Conservation (phyloP, 2,888 invertebrate species). For the Agriopis marginaria region DNA sequence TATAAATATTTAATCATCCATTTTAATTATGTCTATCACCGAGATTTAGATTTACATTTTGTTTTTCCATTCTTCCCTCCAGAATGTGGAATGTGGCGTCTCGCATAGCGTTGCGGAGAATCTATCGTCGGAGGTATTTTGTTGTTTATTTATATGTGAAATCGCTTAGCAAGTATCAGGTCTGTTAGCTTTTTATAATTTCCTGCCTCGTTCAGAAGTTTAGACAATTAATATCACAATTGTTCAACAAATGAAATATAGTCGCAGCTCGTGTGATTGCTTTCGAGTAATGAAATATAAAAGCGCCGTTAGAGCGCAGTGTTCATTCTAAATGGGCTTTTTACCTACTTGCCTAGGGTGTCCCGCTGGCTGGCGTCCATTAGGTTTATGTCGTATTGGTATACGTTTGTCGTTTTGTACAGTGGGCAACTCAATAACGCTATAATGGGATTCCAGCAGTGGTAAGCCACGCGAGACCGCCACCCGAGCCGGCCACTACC, state of each 20-base stretch:
- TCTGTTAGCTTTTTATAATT: conserved; percentile 31
- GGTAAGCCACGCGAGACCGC: conserved; percentile 75
- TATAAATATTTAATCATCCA: conserved; percentile 40
- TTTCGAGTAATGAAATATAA: conserved; percentile 29
- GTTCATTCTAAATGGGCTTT: conserved; percentile 53
- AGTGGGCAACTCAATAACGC: conserved; percentile 77
- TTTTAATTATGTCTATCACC: conserved; percentile 29
- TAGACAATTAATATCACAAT: background rate
- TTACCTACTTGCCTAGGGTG: conserved; percentile 49
- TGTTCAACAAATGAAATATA: background rate
- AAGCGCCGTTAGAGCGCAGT: conserved; percentile 37
- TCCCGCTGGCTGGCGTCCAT: conserved; percentile 48
- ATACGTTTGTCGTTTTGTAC: conserved; percentile 65
- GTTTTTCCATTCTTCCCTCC: conserved; percentile 22
- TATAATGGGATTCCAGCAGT: conserved; percentile 80
- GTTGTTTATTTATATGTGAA: conserved; percentile 52
- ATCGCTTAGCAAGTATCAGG: conserved; percentile 36
- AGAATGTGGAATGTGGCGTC: conserved; percentile 33
- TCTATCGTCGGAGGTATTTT: conserved; percentile 58
- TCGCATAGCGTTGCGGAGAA: conserved; percentile 55
- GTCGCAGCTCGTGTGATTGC: conserved; percentile 6
- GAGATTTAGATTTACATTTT: conserved; percentile 20
- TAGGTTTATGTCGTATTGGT: conserved; percentile 66
- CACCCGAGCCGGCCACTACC: conserved; percentile 49
- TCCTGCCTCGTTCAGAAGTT: conserved; percentile 10